Evolutionary conservation across 2,797 vertebrate species (phyloP).

Genomic region (Sebastes hubbsi): DNA sequence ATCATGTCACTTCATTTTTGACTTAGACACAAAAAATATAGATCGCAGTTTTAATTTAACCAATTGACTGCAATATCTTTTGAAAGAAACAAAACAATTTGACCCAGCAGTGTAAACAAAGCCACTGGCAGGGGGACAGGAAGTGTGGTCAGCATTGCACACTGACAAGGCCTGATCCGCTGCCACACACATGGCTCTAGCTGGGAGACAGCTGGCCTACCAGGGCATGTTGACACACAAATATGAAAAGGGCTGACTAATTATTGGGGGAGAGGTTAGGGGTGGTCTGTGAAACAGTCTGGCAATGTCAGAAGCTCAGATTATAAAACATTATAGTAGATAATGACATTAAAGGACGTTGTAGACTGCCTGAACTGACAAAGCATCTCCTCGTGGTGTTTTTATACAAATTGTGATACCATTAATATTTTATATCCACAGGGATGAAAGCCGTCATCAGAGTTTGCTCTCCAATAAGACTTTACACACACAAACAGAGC

Average conservation of each 20-base stretch:
- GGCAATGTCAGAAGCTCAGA: constrained; percentile 16
- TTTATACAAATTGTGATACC: neutral
- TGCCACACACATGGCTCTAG: constrained; percentile 80
- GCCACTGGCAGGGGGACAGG: constrained; percentile 74
- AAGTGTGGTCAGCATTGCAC: constrained; percentile 74
- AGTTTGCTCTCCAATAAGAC: neutral
- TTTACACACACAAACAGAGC: neutral
- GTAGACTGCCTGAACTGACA: neutral
- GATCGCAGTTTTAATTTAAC: neutral
- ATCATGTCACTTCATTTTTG: neutral
- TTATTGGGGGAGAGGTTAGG: constrained; percentile 74
- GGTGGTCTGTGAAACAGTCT: constrained; percentile 29
- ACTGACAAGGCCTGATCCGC: constrained; percentile 74
- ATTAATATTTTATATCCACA: constrained; percentile 9
- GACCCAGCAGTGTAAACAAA: constrained; percentile 52
- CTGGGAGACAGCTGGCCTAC: constrained; percentile 81
- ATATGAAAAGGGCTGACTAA: constrained; percentile 83
- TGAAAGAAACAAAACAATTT: constrained; percentile 8
- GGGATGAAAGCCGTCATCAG: neutral
- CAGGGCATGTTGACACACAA: constrained; percentile 77
- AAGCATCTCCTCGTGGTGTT: neutral
- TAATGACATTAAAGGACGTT: neutral
- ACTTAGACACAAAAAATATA: neutral
- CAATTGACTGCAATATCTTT: neutral
- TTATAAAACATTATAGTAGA: constrained; percentile 19